Percentiles rank a stretch among this genome's conserved stretches.
Conservation (phyloP, 2,888 invertebrate genomes). For the Cacoxenus indagator region DNA sequence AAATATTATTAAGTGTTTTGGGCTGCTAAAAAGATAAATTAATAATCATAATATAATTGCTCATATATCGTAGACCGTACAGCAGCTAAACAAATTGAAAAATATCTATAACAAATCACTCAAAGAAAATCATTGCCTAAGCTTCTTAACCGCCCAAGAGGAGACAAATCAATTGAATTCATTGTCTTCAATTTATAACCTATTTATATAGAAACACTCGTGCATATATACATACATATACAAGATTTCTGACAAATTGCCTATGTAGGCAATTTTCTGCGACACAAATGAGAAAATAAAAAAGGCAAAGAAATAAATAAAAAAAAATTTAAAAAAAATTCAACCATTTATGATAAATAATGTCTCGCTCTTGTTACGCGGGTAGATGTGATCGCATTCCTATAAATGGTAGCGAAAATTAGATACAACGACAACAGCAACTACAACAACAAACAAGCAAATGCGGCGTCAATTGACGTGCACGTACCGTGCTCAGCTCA, state of each 20-base stretch:
- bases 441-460: background rate
- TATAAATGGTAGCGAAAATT: background rate
- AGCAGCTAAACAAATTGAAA: constrained; percentile 32
- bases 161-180: constrained; percentile 61
- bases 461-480: constrained; percentile 1
- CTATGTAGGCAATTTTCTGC: background rate
- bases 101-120: constrained; percentile 15
- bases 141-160: background rate
- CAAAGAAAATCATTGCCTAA: constrained; percentile 22
- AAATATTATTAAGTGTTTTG: constrained; percentile 33
- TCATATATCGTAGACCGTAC: too few species aligned
- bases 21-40: background rate
- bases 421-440: background rate
- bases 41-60: background rate
- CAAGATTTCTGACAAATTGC: background rate
- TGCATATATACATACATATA: background rate
- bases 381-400: constrained; percentile 1
- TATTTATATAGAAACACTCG: constrained; percentile 42
- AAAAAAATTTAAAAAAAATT: background rate
- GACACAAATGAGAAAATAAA: background rate
- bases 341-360: constrained; percentile 10
- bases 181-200: constrained; percentile 63
- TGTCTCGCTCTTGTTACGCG: constrained; percentile 4
- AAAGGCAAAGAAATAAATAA: background rate
- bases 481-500: background rate